Percentiles rank a stretch among this genome's conserved stretches.
Conservation (phyloP, 53 echinoderm and acorn worm species). For the Patiria pectinifera region DNA sequence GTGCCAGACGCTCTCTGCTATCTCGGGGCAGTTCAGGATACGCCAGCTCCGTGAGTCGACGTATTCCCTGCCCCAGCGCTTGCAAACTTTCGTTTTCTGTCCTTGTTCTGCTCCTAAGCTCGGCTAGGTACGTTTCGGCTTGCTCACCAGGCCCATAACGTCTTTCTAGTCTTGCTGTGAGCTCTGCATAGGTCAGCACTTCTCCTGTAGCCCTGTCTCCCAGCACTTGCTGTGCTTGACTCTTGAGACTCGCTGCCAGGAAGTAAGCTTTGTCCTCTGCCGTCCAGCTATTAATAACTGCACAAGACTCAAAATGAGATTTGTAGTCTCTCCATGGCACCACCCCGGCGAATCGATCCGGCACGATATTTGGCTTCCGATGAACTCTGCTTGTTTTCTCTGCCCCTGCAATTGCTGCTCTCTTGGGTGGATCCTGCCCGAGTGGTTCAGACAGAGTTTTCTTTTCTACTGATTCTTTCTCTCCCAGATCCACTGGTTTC, state of each 20-base stretch:
- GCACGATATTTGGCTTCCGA: background rate
- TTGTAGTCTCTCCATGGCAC: constrained; percentile 1
- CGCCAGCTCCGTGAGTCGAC: background rate
- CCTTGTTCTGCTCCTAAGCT: constrained; percentile 18
- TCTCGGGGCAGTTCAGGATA: constrained; percentile 26
- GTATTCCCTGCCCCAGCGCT: background rate
- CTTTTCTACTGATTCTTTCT: background rate
- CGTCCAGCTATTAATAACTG: background rate
- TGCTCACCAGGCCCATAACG: background rate
- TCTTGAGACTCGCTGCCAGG: background rate
- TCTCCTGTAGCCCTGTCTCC: background rate
- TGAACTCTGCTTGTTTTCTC: background rate
- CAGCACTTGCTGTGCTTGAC: background rate
- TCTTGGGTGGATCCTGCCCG: background rate
- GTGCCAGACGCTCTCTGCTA: constrained; percentile 7
- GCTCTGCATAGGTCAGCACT: background rate
- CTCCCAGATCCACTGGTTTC: background rate
- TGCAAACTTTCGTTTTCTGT: constrained; percentile 18
- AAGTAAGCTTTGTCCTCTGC: background rate
- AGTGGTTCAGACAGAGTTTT: background rate
- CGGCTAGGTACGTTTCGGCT: background rate
- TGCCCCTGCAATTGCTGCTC: background rate
- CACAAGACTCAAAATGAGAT: background rate
- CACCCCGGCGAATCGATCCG: background rate
- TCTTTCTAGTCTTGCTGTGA: constrained; percentile 22